A percentile compares a stretch with the other conserved stretches of the same genome.
phyloP scores from a whole-genome alignment of 2,888 invertebrate genomes.

The Odontocolon sp. region DNA sequence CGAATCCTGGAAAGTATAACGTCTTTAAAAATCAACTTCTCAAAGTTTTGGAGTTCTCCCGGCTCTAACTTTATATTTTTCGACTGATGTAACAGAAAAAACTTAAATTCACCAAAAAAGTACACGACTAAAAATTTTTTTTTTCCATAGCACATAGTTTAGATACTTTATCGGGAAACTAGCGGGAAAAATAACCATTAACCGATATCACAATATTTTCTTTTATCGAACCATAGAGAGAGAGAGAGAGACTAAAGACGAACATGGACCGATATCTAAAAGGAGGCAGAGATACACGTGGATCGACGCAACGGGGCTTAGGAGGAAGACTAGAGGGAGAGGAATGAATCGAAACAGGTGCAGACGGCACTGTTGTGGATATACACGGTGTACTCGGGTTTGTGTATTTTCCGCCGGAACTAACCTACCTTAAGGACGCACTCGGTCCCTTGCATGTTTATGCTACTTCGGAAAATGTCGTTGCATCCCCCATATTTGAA shows the following conservation, averaged over 20 bases:
- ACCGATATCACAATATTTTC: slow-evolving; percentile 61
- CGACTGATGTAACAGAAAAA: no score
- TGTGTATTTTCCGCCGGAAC: slow-evolving; percentile 59
- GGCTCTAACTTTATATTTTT: no score
- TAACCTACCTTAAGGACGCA: slow-evolving; percentile 48
- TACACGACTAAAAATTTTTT: no score
- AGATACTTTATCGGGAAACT: slow-evolving; percentile 52
- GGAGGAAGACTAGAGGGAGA: neutral
- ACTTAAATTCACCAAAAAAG: no score
- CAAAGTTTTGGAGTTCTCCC: no score
- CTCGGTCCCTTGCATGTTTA: slow-evolving; percentile 49
- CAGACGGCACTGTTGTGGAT: slow-evolving; percentile 47
- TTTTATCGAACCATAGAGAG: slow-evolving; percentile 44
- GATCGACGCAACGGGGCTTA: neutral
- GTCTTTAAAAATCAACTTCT: no score
- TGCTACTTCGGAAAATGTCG: slow-evolving; percentile 57
- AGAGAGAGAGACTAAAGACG: neutral
- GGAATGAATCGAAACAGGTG: slow-evolving; percentile 46
- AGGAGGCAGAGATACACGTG: neutral
- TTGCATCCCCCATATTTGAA: slow-evolving; percentile 58
- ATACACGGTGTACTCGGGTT: slow-evolving; percentile 46
- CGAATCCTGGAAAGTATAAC: no score
- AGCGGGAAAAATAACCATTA: slow-evolving; percentile 59
- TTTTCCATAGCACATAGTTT: no score
- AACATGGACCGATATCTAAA: neutral